phyloP scores from a whole-genome alignment of 2,797 vertebrate genomes.

The Benthosema pterotum region DNA sequence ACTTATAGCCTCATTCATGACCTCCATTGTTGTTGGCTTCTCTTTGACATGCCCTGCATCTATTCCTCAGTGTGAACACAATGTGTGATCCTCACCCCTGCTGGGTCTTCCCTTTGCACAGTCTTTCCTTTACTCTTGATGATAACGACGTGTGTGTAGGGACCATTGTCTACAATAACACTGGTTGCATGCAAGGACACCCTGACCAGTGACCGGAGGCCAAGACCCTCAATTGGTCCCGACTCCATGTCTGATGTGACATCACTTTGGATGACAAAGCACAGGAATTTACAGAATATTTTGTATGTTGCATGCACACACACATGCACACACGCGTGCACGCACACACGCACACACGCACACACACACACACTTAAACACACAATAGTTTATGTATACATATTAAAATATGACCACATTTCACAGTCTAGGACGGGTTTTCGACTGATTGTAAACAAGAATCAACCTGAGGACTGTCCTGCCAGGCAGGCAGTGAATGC shows the following conservation, averaged over 20 bases:
- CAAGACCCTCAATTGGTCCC: constrained; percentile 2
- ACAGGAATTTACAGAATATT: no score
- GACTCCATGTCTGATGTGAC: constrained; percentile 26
- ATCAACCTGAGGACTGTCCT: no score
- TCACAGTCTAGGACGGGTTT: no score
- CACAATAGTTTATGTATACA: no score
- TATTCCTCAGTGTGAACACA: constrained; percentile 55
- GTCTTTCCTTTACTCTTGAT: constrained; percentile 27
- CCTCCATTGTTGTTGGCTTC: constrained; percentile 59
- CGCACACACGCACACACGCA: no score
- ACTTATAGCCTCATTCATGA: constrained; percentile 20
- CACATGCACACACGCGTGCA: no score
- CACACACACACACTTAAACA: no score
- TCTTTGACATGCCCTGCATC: background rate
- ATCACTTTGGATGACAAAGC: background rate
- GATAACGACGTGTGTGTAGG: constrained; percentile 20
- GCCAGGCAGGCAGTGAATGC: no score
- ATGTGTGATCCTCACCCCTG: constrained; percentile 45
- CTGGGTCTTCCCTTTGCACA: constrained; percentile 27
- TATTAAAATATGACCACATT: no score
- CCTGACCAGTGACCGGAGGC: constrained; percentile 11
- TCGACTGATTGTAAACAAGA: no score
- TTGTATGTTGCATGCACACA: no score
- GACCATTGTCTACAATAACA: constrained; percentile 40
- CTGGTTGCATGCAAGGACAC: constrained; percentile 54